phyloP scores from a whole-genome alignment of 2,888 invertebrate genomes.

The Drosophila nr. fundita region DNA sequence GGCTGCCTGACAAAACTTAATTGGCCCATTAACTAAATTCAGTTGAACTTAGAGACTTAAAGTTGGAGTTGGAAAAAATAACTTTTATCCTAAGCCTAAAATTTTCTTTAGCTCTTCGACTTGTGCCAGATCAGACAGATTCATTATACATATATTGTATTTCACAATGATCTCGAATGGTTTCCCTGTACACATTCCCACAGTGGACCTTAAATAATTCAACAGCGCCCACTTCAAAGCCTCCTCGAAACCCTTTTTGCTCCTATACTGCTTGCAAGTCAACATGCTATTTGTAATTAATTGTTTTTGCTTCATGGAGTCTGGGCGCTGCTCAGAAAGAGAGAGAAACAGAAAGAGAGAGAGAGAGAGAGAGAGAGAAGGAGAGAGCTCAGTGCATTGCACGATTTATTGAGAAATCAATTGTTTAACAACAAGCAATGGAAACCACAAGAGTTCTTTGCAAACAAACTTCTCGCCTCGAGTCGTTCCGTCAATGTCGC shows the following conservation, averaged over 20 bases:
- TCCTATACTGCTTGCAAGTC: slow-evolving; percentile 75
- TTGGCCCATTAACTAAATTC: not conserved
- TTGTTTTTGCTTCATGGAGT: slow-evolving; percentile 75
- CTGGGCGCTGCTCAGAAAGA: slow-evolving; percentile 23
- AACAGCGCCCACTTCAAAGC: slow-evolving; percentile 19
- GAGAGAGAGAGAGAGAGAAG: slow-evolving; percentile 9
- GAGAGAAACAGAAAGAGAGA: not conserved
- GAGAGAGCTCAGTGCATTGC: slow-evolving; percentile 68
- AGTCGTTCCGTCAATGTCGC: slow-evolving; percentile 54
- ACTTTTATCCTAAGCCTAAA: not conserved
- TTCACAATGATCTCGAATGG: slow-evolving; percentile 29
- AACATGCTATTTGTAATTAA: slow-evolving; percentile 81
- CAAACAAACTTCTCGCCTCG: slow-evolving; percentile 81
- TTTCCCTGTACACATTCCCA: slow-evolving; percentile 21
- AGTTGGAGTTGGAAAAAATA: not conserved
- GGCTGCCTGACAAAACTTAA: not conserved
- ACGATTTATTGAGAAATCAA: slow-evolving; percentile 81
- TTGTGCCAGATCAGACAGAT: not conserved
- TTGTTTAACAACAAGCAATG: slow-evolving; percentile 81
- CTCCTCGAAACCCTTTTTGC: slow-evolving; percentile 25
- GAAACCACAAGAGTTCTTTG: slow-evolving; percentile 81
- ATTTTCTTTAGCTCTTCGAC: not conserved
- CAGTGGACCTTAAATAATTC: slow-evolving; percentile 51
- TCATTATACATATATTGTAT: slow-evolving; percentile 10
- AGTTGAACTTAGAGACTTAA: not conserved